These are phyloP conservation scores for Graphium colonna DNA, from an alignment of 2,888 invertebrate species.

Conservation along the genomic window DNA sequence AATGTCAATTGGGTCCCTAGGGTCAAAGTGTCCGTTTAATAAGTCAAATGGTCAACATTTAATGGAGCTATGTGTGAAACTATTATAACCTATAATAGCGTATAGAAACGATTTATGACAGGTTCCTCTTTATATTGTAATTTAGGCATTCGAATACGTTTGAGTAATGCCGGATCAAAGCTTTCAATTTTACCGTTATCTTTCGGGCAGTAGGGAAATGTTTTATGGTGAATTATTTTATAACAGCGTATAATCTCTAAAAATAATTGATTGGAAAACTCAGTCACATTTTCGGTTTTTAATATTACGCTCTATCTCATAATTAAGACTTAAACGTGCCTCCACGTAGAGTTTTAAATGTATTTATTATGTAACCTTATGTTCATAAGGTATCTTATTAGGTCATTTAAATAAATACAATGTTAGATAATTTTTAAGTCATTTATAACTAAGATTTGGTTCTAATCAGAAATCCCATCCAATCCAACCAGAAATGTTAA, in stretches of 20 bases:
- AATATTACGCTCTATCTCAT: too few species aligned
- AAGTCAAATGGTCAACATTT: slow-evolving; percentile 18
- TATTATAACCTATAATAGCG: slow-evolving; percentile 17
- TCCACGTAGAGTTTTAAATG: too few species aligned
- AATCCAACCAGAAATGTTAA: too few species aligned
- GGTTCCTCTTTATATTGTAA: slow-evolving; percentile 5
- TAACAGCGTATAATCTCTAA: slow-evolving; percentile 25
- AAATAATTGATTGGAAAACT: slow-evolving; percentile 32
- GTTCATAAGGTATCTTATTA: too few species aligned
- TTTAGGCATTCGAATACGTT: slow-evolving; percentile 25
- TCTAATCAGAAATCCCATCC: too few species aligned
- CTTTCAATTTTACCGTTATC: slow-evolving; percentile 27
- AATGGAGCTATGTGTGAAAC: slow-evolving; percentile 16
- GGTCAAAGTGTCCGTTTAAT: slow-evolving; percentile 23
- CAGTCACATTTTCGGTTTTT: slow-evolving; percentile 29
- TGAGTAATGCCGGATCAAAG: slow-evolving; percentile 23
- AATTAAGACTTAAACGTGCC: too few species aligned
- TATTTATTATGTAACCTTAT: too few species aligned
- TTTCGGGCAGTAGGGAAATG: slow-evolving; percentile 25
- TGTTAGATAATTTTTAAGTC: too few species aligned
- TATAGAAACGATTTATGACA: neutral
- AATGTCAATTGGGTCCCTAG: slow-evolving; percentile 22
- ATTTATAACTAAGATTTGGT: too few species aligned
- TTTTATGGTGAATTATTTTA: slow-evolving; percentile 27
- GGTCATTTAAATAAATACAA: too few species aligned